phyloP scores from a whole-genome alignment of 1,140 invertebrate genomes.

The Drosophila asahinai region DNA sequence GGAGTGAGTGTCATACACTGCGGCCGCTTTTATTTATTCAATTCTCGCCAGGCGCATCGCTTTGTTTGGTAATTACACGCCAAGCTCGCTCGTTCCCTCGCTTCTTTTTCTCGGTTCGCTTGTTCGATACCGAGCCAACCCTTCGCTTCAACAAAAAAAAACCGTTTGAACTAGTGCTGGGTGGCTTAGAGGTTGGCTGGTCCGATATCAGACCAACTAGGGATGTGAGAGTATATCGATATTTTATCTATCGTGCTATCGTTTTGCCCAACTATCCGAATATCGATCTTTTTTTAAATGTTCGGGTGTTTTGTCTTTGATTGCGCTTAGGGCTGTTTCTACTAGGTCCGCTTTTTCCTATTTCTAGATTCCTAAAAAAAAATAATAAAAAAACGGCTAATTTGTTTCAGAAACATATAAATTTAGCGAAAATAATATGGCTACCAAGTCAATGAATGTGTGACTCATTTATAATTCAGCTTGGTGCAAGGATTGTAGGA shows the following conservation, averaged over 20 bases:
- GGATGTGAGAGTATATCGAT: background rate
- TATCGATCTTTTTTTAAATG: no score
- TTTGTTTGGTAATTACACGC: constrained; percentile 49
- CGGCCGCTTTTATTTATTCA: constrained; percentile 47
- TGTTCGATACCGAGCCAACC: constrained; percentile 10
- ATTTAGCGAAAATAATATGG: no score
- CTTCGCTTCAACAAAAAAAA: constrained; percentile 16
- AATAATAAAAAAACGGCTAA: no score
- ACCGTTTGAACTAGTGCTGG: constrained; percentile 15
- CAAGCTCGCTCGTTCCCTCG: constrained; percentile 1
- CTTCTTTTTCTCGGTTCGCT: constrained; percentile 8
- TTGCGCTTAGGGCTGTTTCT: no score
- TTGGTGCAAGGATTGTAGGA: no score
- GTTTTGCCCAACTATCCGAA: no score
- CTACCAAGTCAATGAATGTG: no score
- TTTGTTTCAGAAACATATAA: no score
- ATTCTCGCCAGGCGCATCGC: constrained; percentile 41
- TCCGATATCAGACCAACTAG: background rate
- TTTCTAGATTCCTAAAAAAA: no score
- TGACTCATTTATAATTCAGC: no score
- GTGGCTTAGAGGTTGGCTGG: background rate
- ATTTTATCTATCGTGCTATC: background rate
- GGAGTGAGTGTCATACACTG: constrained; percentile 45
- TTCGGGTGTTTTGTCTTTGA: no score
- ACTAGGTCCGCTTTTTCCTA: no score